phyloP scores from a whole-genome alignment of 1,140 invertebrate genomes.

The Drosophila simulans region DNA sequence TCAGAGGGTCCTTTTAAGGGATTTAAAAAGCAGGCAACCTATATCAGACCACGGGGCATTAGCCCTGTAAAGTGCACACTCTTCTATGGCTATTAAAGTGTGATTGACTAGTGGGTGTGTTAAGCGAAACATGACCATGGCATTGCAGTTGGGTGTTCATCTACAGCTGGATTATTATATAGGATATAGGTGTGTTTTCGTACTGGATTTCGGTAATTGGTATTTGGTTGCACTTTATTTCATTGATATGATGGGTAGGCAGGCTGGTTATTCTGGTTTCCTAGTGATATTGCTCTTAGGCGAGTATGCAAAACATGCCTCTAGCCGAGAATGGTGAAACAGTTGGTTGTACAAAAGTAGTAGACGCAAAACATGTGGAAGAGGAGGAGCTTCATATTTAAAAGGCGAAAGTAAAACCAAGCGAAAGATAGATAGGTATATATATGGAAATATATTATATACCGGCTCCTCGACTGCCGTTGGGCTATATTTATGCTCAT shows the following conservation, averaged over 20 bases:
- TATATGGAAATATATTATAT: slow-evolving; percentile 76
- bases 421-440: slow-evolving; percentile 60
- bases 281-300: slow-evolving; percentile 67
- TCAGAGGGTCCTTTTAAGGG: background rate
- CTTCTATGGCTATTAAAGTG: background rate
- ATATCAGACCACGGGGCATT: background rate
- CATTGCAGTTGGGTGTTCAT: slow-evolving; percentile 56
- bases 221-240: slow-evolving; percentile 12
- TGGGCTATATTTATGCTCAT: slow-evolving; percentile 87
- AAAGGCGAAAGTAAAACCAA: slow-evolving; percentile 69
- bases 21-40: background rate
- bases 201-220: slow-evolving; percentile 6
- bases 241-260: slow-evolving; percentile 7
- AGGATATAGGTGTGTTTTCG: slow-evolving; percentile 24
- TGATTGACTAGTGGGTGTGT: slow-evolving; percentile 35
- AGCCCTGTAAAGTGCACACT: background rate
- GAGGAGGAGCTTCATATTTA: slow-evolving; percentile 43
- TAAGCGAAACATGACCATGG: slow-evolving; percentile 68
- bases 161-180: slow-evolving; percentile 35
- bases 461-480: slow-evolving; percentile 88
- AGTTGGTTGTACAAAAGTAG: slow-evolving; percentile 35
- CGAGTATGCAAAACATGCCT: slow-evolving; percentile 73
- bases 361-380: slow-evolving; percentile 40
- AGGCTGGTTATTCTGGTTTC: slow-evolving; percentile 46
- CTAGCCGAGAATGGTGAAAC: slow-evolving; percentile 58